Conservation (phyloP, 2,113 vertebrate genomes). For the Cisticola juncidis region DNA sequence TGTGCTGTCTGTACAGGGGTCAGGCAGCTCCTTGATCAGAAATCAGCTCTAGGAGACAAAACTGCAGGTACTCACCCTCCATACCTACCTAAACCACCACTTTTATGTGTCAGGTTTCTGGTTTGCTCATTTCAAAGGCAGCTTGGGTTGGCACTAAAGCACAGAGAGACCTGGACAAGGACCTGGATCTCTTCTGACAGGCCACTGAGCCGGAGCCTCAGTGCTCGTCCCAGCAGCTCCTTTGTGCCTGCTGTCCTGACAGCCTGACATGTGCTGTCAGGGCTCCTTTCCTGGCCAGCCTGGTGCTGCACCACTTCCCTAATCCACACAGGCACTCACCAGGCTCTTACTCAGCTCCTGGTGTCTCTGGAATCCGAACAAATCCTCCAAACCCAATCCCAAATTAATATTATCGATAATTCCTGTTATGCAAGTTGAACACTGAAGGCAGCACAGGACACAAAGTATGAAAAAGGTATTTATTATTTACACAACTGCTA, state of each 20-base stretch:
- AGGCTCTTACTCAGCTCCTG: neutral
- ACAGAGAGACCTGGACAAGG: neutral
- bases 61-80: neutral
- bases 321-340: neutral
- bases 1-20: accelerated
- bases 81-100: neutral
- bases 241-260: slow-evolving; percentile 1
- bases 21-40: neutral
- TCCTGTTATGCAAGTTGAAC: neutral
- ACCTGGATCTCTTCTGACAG: slow-evolving; percentile 34
- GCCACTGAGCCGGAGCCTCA: neutral
- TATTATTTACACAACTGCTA: slow-evolving; percentile 83
- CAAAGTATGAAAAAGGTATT: slow-evolving; percentile 77
- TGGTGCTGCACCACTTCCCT: neutral
- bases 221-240: neutral
- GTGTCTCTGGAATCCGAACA: neutral
- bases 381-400: accelerated
- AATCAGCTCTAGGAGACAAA: neutral
- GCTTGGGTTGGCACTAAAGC: neutral
- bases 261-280: slow-evolving; percentile 15
- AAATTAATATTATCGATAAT: neutral
- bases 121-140: neutral
- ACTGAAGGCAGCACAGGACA: neutral
- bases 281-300: neutral
- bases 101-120: neutral